These are phyloP conservation scores for Uropsilus gracilis DNA, from an alignment of 2,113 vertebrate species.

Conservation along the genomic window DNA sequence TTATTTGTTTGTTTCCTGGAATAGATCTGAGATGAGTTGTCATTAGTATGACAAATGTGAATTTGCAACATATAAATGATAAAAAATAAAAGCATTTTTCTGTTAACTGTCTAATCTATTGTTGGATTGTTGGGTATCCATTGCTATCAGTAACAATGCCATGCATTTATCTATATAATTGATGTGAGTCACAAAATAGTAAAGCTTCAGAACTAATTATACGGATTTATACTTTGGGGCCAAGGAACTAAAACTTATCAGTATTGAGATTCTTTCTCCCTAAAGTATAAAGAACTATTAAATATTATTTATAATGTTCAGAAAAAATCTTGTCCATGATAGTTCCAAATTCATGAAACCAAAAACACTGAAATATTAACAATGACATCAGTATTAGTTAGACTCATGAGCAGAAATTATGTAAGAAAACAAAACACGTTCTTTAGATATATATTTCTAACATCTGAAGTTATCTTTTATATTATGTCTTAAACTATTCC, in stretches of 20 bases:
- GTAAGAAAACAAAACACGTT: constrained; percentile 48
- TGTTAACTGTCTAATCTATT: constrained; percentile 26
- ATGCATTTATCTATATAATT: constrained; percentile 61
- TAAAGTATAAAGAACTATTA: constrained; percentile 59
- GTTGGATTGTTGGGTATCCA: neutral
- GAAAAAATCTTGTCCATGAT: constrained; percentile 24
- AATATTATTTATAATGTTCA: constrained; percentile 61
- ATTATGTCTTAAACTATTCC: constrained; percentile 39
- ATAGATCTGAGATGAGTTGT: neutral
- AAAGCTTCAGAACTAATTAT: constrained; percentile 70
- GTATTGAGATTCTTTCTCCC: constrained; percentile 40
- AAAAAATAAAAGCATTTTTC: constrained; percentile 12
- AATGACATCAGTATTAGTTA: constrained; percentile 67
- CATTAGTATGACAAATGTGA: neutral
- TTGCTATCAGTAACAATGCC: constrained; percentile 11
- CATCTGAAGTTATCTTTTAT: constrained; percentile 22
- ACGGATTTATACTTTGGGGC: constrained; percentile 67
- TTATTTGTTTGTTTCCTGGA: neutral
- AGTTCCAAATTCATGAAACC: constrained; percentile 61
- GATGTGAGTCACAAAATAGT: constrained; percentile 72
- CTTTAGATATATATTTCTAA: constrained; percentile 42
- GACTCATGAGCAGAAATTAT: constrained; percentile 15
- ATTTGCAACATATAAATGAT: neutral
- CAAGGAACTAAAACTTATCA: constrained; percentile 76
- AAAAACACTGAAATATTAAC: constrained; percentile 61